phyloP scores from a whole-genome alignment of 2,888 invertebrate genomes.

The Clusia tigrina region DNA sequence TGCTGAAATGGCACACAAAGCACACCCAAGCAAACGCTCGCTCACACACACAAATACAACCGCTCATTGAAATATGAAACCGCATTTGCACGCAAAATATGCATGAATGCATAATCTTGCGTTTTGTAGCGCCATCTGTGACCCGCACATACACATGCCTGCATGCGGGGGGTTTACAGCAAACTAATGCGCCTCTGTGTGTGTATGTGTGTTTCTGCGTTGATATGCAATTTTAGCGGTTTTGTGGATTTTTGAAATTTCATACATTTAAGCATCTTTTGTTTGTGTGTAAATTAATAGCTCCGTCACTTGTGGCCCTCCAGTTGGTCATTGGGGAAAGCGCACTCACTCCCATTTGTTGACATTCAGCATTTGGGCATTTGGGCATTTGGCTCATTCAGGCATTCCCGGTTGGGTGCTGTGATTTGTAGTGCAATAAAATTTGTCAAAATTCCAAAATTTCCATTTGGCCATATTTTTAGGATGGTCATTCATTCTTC shows the following conservation, averaged over 20 bases:
- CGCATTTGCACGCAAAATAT: neutral
- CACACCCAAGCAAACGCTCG: too few relatives aligned
- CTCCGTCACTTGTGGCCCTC: neutral
- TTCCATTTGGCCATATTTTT: neutral
- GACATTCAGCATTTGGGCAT: too few relatives aligned
- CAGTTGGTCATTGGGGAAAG: neutral
- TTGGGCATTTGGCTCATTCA: too few relatives aligned
- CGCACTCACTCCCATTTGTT: too few relatives aligned
- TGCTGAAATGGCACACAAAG: neutral
- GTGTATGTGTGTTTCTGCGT: neutral
- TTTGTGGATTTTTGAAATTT: neutral
- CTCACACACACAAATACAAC: neutral
- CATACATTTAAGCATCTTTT: neutral
- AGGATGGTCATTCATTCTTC: too few relatives aligned
- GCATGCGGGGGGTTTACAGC: neutral
- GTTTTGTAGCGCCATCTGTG: conserved; percentile 50
- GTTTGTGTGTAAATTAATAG: neutral
- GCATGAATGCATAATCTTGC: conserved; percentile 1
- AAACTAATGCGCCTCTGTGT: neutral
- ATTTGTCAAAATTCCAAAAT: neutral
- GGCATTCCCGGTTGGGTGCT: neutral
- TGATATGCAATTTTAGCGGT: neutral
- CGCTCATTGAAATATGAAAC: neutral
- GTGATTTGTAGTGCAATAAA: neutral
- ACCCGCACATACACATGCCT: conserved; percentile 44